Base-by-base conservation (phyloP, 2,888 invertebrate species). In the Cerastis rubricosa region DNA sequence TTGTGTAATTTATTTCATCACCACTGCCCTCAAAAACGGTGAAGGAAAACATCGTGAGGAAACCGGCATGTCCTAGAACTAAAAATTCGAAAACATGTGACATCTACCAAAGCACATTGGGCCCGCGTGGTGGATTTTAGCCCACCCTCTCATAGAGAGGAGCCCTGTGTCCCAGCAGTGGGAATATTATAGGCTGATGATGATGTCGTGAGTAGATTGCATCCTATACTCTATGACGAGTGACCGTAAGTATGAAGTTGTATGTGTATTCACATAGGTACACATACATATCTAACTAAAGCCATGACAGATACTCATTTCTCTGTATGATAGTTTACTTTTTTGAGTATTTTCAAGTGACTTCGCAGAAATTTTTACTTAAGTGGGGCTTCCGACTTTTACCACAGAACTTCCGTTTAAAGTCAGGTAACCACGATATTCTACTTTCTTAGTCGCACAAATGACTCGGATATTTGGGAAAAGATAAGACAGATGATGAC, bases 381-480 rank as follows among this genome's bases (percentile, higher is more conserved):
- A 25, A 72, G 17, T 72, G 59, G 22, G n/a, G 11, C 54, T 71
- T 74, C 59, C 22, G 73, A 17, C 35, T 73, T 25, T 8, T 22
- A 25, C 17, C 25, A 40, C 22, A 22, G 43, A 29, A 43, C 29
- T 74, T 63, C 43, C 43, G n/a, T 19, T 45, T 63, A 43, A 74
- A 63, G 17, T 22, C 63, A 45, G 43, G 43, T 51, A 45, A 40
- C 25, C 3, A 74, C 35, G 1, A 8, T 14, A 35, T 47, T 51
- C 43, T 59, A 14, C 25, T 25, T 14, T 14, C 25, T 57, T 57
- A 2, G 57, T 57, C 7, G 7, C 57, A 17, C 57, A 57, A 25
- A 7, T n/a, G 25, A 57, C 54, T 2, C 1, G 2, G n/a, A 25
- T 14, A 12, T n/a, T n/a, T 25, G 7, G 54, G 12, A 12, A 57